Base-by-base conservation (phyloP, 2,888 invertebrate species). In the Macrostomum cliftonense region DNA sequence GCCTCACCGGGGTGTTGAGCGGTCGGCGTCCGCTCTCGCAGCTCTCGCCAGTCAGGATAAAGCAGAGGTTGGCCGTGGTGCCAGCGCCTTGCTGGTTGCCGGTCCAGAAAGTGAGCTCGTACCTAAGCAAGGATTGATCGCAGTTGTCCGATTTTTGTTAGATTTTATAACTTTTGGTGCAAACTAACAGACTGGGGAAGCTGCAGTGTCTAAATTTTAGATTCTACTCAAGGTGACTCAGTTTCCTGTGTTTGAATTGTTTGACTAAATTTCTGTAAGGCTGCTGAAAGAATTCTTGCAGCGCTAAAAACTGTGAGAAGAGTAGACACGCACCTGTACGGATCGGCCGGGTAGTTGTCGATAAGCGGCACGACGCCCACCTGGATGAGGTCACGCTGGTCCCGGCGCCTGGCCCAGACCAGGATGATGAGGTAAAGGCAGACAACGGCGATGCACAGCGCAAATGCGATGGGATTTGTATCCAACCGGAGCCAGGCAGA, bases 11-110 rank as follows among this genome's bases (percentile, higher is more conserved):
- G 47, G 56, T 55, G n/a, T 53, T 56, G 13, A 64, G 50, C n/a
- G 58, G 56, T 9, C 66, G 54, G 5, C 60, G 57, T 20, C 58
- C 59, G 1, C 63, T 63, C 50, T 63, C 63, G n/a, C 58, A 61
- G 13, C 57, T 49, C 12, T 66, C 65, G 9, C 67, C 67, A 37
- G 59, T 56, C 9, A 64, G 42, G 28, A 65, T 57, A 42, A 65
- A 58, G 49, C 57, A 56, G 9, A 63, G 61, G 48, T 57, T 42
- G 28, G 55, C 52, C 11, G 52, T 54, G 4, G 55, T 55, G 40
- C 55, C 28, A 4, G 28, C 28, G 9, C 28, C 28, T 28, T 9
- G 28, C 28, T 28, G 28, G 9, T 28, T 28, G 28, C 28, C 28
- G 9, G 28, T 28, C 28, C 28, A 28, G 28, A 28, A 28, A 9